Evolutionary conservation across 92 coral and sea anemone genomes (phyloP).

Genomic region (Siderastrea radians): DNA sequence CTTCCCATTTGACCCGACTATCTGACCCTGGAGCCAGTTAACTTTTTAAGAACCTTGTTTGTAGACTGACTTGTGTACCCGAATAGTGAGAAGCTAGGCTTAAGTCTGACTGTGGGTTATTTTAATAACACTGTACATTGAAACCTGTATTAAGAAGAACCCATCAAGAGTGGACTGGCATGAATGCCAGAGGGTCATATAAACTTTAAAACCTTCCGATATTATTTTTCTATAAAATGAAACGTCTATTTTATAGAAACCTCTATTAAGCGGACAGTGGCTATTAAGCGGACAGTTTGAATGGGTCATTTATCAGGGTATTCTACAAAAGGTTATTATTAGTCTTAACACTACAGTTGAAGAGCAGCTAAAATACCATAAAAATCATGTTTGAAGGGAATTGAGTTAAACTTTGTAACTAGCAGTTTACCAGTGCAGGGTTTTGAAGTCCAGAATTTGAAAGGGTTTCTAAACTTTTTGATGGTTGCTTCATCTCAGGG

Average conservation of each 20-base stretch:
- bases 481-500: conserved; percentile 31
- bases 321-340: no score
- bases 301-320: no score
- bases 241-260: no score
- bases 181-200: not conserved
- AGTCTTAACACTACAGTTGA: no score
- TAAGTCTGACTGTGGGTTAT: not conserved
- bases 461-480: conserved; percentile 33
- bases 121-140: no score
- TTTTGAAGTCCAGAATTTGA: conserved; percentile 32
- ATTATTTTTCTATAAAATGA: no score
- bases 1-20: not conserved
- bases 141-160: not conserved
- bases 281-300: no score
- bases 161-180: not conserved
- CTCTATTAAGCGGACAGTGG: no score
- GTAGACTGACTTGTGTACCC: no score
- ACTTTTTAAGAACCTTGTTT: not conserved
- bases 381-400: no score
- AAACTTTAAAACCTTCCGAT: no score
- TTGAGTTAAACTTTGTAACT: not conserved
- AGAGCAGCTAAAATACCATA: no score
- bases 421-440: conserved; percentile 7
- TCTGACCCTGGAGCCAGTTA: not conserved
- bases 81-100: not conserved